Base-by-base conservation (phyloP, 2,113 vertebrate species). In the Cynoglossus semilaevis region DNA sequence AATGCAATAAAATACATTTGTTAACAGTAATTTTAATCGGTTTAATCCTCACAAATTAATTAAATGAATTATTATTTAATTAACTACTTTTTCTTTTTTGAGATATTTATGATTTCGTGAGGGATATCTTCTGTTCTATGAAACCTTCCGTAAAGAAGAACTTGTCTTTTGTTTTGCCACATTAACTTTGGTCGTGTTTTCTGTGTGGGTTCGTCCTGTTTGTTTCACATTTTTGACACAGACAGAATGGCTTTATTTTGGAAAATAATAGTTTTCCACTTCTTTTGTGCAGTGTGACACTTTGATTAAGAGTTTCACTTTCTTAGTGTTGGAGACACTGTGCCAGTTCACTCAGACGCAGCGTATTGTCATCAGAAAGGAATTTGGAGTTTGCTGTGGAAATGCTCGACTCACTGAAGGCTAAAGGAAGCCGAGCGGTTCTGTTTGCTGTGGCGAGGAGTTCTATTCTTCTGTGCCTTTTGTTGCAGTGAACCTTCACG, bases 261-360 rank as follows among this genome's bases (percentile, higher is more conserved):
- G 18, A 42, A 55, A 70, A 55, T 54, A 41, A 38, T 55, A 53
- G 59, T 47, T 59, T 22, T 17, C 59, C 58, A 67, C 37, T 47
- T 58, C 40, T 62, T 18, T 37, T 66, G 68, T 17, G 45, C 58
- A 58, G 19, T 63, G 58, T 65, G 68, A 17, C 41, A 47, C 56
- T 75, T 58, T 67, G 76, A 67, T 60, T 38, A 54, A 55, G 10
- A 40, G 18, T 58, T 57, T 16, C 44, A 56, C 45, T 56, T 66
- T 63, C 44, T 70, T 48, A 77, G 51, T 62, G 56, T 58, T 36
- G 36, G 9, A 14, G 48, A 58, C 56, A 72, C 37, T n/a, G 37
- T 58, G 63, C 70, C 63, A 63, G 51, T 41, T 35, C 63, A 58
- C 51, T 75, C 56, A 46, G 36, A 18, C 41, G 38, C 64, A 64